Conservation (phyloP, 2,888 invertebrate species). For the Philaethria dido region DNA sequence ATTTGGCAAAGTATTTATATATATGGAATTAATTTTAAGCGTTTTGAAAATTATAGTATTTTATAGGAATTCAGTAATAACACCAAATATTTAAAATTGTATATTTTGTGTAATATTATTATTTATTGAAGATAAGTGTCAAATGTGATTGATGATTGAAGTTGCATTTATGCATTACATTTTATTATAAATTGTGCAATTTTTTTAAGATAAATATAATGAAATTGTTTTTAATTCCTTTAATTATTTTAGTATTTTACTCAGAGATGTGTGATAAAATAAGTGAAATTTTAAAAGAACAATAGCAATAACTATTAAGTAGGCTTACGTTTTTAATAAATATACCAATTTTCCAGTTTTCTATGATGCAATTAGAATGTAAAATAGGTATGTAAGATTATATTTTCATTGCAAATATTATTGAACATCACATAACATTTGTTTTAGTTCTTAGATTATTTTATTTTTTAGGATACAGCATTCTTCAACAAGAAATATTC, state of each 20-base stretch:
- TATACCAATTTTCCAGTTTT: slow-evolving; percentile 35
- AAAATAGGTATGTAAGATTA: slow-evolving; percentile 19
- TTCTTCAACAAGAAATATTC: no score
- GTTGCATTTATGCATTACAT: not conserved
- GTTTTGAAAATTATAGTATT: slow-evolving; percentile 2
- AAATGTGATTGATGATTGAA: not conserved
- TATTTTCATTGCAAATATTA: not conserved
- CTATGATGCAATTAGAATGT: slow-evolving; percentile 23
- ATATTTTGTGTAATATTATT: not conserved
- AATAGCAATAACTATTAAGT: slow-evolving; percentile 18
- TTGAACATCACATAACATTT: not conserved
- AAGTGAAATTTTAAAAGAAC: slow-evolving; percentile 1
- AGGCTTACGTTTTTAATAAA: slow-evolving; percentile 22
- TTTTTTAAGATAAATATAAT: not conserved
- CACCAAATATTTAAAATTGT: not conserved
- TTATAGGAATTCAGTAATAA: not conserved
- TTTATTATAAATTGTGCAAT: not conserved
- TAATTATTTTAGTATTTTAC: not conserved
- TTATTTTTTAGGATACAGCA: no score
- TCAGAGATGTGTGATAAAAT: not conserved
- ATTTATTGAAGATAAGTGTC: not conserved
- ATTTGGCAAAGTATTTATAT: not conserved
- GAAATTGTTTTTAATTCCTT: not conserved
- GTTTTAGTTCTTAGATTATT: not conserved
- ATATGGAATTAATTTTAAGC: not conserved